Evolutionary conservation across 2,888 invertebrate species (phyloP).

Genomic region (Thera britannica): DNA sequence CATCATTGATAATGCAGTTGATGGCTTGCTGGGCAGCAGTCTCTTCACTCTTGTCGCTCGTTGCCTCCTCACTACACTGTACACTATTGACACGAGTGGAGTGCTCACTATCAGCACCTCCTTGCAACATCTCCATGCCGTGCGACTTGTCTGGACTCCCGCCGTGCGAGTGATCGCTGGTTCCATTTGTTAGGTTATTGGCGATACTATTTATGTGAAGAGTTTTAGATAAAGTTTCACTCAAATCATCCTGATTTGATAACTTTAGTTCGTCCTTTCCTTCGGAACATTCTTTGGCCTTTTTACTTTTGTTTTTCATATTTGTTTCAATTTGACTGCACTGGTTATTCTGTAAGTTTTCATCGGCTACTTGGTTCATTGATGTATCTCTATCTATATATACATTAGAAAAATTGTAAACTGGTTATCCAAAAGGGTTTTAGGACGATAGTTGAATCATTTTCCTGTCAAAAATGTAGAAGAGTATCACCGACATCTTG

Average conservation of each 20-base stretch:
- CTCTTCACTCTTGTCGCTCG: conserved; percentile 50
- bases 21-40: conserved; percentile 47
- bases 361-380: conserved; percentile 78
- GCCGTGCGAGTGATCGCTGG: conserved; percentile 70
- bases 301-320: conserved; percentile 78
- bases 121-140: conserved; percentile 56
- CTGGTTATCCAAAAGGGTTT: conserved; percentile 66
- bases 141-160: conserved; percentile 54
- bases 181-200: conserved; percentile 79
- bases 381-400: conserved; percentile 73
- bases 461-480: conserved; percentile 78
- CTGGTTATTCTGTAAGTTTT: conserved; percentile 72
- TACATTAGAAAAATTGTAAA: conserved; percentile 72
- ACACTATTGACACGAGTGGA: conserved; percentile 73
- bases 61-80: conserved; percentile 65
- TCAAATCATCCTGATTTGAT: conserved; percentile 70
- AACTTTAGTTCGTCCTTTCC: conserved; percentile 66
- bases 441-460: conserved; percentile 71
- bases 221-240: conserved; percentile 73
- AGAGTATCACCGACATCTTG: conserved; percentile 83
- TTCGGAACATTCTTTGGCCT: conserved; percentile 80
- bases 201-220: conserved; percentile 74
- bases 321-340: conserved; percentile 73
- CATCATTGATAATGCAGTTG: conserved; percentile 56
- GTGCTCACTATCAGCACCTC: conserved; percentile 51